These are phyloP conservation scores for Chymomyza caudatula DNA, from an alignment of 2,888 invertebrate species.

Conservation along the genomic window DNA sequence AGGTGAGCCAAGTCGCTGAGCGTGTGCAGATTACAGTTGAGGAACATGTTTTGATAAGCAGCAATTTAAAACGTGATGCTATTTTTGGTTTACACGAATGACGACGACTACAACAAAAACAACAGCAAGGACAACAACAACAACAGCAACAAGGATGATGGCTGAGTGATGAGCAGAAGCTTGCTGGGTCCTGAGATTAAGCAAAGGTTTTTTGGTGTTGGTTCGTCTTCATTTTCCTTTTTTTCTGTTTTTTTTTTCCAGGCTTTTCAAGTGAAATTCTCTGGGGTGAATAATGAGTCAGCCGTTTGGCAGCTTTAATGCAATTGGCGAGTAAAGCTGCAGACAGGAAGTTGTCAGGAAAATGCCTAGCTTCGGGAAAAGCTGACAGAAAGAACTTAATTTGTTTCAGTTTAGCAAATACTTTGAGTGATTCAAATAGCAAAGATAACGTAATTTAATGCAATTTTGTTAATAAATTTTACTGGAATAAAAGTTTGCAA, in stretches of 20 bases:
- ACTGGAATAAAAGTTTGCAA: too few relatives aligned
- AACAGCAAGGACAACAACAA: slow-evolving; percentile 8
- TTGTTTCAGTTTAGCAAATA: background rate
- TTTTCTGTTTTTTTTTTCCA: background rate
- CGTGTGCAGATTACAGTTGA: slow-evolving; percentile 68
- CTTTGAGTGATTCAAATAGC: background rate
- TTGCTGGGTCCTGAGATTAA: background rate
- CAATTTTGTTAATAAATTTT: too few relatives aligned
- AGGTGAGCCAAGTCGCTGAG: slow-evolving; percentile 25
- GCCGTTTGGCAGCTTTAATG: slow-evolving; percentile 30
- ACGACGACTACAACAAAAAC: slow-evolving; percentile 3
- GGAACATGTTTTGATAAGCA: slow-evolving; percentile 73
- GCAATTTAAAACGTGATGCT: slow-evolving; percentile 74
- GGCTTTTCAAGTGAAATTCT: slow-evolving; percentile 8
- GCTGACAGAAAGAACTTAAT: background rate
- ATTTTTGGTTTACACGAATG: slow-evolving; percentile 61
- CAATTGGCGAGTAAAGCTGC: slow-evolving; percentile 42
- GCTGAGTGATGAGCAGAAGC: background rate
- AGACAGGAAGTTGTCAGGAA: background rate
- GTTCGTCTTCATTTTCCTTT: background rate
- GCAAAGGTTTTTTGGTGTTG: background rate
- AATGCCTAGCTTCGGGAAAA: background rate
- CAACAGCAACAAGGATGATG: slow-evolving; percentile 8
- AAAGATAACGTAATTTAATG: background rate
- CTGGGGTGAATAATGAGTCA: background rate